A percentile compares a stretch with the other conserved stretches of the same genome.
These are phyloP conservation scores for Thymelicus acteon DNA, from an alignment of 2,888 invertebrate species.

Conservation along the genomic window DNA sequence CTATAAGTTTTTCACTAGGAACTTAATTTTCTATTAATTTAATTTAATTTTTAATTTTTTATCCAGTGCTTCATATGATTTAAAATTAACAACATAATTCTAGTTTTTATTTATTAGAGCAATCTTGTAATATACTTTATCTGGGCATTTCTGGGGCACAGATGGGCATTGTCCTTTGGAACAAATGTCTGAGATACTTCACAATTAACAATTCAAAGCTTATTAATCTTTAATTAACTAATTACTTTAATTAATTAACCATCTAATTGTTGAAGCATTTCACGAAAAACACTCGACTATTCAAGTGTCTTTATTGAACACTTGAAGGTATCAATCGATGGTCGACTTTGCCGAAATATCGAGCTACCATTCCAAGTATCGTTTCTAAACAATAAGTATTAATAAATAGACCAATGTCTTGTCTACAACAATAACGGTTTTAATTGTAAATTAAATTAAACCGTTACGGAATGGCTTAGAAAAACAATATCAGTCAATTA, in stretches of 20 bases:
- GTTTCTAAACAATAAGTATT: conserved; percentile 7
- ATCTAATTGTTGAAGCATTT: conserved; percentile 22
- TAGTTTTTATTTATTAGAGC: too few species aligned
- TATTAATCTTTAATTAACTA: too few species aligned
- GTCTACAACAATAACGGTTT: conserved; percentile 6
- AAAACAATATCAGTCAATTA: background rate
- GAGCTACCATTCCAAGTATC: conserved; percentile 1
- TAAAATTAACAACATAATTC: too few species aligned
- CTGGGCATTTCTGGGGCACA: too few species aligned
- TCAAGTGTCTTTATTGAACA: conserved; percentile 13
- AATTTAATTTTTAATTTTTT: too few species aligned
- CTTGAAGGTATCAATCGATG: conserved; percentile 12
- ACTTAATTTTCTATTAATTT: too few species aligned
- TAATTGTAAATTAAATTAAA: conserved; percentile 7
- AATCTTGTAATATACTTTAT: too few species aligned
- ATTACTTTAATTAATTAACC: too few species aligned
- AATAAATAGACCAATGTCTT: conserved; percentile 14
- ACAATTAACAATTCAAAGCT: conserved; percentile 25
- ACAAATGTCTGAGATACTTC: conserved; percentile 19
- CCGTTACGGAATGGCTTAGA: background rate
- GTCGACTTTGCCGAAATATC: conserved; percentile 27
- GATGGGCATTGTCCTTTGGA: too few species aligned
- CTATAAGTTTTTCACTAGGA: too few species aligned
- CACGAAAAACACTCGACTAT: conserved; percentile 10
- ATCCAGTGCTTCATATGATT: too few species aligned